Evolutionary conservation across 2,797 vertebrate genomes (phyloP), one percentile per base, ranked within the genome.

Genomic region (Paratrypauchen microcephalus): DNA sequence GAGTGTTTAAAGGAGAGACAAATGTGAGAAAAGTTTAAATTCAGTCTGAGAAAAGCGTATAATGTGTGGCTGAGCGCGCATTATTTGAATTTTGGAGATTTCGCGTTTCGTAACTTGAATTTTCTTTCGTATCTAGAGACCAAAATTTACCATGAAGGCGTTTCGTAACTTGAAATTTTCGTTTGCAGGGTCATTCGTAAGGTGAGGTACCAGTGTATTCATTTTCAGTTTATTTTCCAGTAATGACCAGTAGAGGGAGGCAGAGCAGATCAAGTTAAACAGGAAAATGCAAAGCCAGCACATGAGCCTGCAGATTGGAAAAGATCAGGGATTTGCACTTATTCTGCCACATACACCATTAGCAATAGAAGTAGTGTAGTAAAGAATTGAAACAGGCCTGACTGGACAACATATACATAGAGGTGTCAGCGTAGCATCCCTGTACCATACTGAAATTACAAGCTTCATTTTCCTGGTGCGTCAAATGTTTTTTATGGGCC

Each of bases 401-500:
- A 74, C 65, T 62, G 79, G 79, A 83, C 66, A 81, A 74, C 78
- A 75, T 69, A 75, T 69, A 87, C 82, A 86, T 77, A 84, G 78
- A 84, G 62, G 64, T 61, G 75, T 75, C 74, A 81, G 74, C 72
- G 56, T 4, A 36, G 79, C 65, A 65, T 39, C 59, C 45, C 77
- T 84, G 69, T 79, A 76, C 74, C 69, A 68, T 86, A 74, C 83
- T 90, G 79, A 81, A 79, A 87, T 78, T 24, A 81, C n/a, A 83
- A 75, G 77, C 69, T 71, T 47, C 60, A 21, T 69, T 56, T 73
- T 56, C 13, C 41, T 45, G 13, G 15, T 13, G 23, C 59, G 72
- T 21, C 74, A 81, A 82, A 48, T 26, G 1, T 26, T 30, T 66
- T 54, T 57, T 21, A 54, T 66, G 57, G 57, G 60, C 69, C 56